Conservation (phyloP, 1,140 invertebrate genomes). For the Harpegnathos saltator region DNA sequence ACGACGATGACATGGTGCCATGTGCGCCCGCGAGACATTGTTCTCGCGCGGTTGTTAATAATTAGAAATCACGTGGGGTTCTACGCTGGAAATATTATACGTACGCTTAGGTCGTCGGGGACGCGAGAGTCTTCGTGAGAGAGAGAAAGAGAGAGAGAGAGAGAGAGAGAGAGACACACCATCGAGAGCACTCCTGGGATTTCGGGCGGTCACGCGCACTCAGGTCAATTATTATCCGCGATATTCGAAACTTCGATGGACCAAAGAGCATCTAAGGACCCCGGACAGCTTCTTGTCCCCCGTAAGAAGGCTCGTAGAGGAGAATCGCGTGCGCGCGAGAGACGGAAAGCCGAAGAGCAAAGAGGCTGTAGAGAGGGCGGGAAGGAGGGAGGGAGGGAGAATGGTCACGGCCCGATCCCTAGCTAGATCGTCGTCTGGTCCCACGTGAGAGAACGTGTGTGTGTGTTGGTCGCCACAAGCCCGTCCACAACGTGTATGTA, state of each 20-base stretch:
- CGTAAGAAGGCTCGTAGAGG: background rate
- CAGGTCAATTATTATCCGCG: conserved; percentile 70
- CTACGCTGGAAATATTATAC: too few species aligned
- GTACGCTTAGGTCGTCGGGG: too few species aligned
- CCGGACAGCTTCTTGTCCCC: background rate
- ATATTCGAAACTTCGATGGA: conserved; percentile 70
- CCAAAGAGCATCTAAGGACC: conserved; percentile 68
- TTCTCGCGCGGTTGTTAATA: too few species aligned
- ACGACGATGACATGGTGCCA: background rate
- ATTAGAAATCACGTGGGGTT: too few species aligned
- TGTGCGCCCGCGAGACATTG: too few species aligned
- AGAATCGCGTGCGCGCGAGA: conserved; percentile 17
- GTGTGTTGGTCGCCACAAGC: conserved; percentile 59
- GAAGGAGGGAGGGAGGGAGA: background rate
- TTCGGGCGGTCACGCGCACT: conserved; percentile 38
- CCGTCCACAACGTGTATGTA: conserved; percentile 48
- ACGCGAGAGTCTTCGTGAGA: background rate
- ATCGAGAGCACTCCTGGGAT: conserved; percentile 20
- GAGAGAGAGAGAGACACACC: too few species aligned
- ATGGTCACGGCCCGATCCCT: conserved; percentile 48
- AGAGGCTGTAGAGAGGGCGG: background rate
- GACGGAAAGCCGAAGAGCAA: too few species aligned
- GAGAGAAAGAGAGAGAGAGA: too few species aligned
- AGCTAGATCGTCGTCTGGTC: conserved; percentile 53
- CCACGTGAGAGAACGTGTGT: conserved; percentile 27